phyloP scores from a whole-genome alignment of 1,140 invertebrate genomes.

The Paraescarpia echinospica region DNA sequence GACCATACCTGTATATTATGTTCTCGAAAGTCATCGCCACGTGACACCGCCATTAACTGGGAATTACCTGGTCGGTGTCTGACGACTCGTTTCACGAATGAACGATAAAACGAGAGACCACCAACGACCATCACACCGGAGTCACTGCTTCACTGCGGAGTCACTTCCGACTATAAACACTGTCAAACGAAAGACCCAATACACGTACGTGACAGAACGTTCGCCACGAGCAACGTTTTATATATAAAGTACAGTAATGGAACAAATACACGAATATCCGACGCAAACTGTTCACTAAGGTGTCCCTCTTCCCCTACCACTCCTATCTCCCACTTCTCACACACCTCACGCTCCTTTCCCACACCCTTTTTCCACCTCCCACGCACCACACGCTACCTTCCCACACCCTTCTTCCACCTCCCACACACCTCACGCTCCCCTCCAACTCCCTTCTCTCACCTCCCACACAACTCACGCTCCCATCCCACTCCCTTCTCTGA shows the following conservation, averaged over 20 bases:
- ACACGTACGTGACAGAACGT: neutral
- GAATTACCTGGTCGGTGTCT: neutral
- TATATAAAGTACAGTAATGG: no score
- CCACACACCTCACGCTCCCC: neutral
- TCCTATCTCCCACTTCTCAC: neutral
- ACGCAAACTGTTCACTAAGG: no score
- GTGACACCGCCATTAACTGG: neutral
- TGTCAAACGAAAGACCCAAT: neutral
- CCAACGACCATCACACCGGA: neutral
- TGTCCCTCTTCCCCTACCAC: neutral
- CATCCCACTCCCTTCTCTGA: no score
- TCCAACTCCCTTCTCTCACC: neutral
- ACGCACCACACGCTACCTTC: neutral
- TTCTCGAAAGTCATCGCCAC: neutral
- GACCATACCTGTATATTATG: neutral
- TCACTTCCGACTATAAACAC: neutral
- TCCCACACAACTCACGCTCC: no score
- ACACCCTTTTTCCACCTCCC: neutral
- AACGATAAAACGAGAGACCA: neutral
- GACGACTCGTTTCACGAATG: neutral
- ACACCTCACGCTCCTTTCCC: neutral
- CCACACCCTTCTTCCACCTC: no score
- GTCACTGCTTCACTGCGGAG: neutral
- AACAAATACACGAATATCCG: no score
- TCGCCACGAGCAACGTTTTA: neutral